phyloP scores from a whole-genome alignment of 2,888 invertebrate genomes.

The Clusia tigrina region DNA sequence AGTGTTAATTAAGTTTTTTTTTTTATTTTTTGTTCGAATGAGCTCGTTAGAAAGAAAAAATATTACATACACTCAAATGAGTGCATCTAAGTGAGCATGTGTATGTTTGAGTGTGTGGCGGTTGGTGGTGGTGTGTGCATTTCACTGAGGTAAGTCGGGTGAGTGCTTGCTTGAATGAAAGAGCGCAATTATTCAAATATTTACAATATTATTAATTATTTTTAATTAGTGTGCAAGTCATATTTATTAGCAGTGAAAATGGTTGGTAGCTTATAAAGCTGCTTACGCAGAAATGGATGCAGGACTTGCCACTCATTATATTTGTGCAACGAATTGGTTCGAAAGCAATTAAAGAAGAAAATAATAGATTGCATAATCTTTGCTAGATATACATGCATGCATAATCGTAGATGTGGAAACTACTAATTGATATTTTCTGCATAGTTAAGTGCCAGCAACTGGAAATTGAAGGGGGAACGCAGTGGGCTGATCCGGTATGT shows the following conservation, averaged over 20 bases:
- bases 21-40: constrained; percentile 37
- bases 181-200: constrained; percentile 34
- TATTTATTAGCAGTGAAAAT: constrained; percentile 12
- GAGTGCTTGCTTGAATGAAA: constrained; percentile 2
- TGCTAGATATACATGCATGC: too few relatives aligned
- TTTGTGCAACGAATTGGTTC: too few relatives aligned
- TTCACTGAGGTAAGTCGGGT: neutral
- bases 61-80: constrained; percentile 15
- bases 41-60: constrained; percentile 37
- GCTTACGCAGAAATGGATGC: too few relatives aligned
- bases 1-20: constrained; percentile 50
- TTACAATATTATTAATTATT: constrained; percentile 36
- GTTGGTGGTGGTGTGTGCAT: neutral
- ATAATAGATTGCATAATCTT: too few relatives aligned
- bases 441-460: too few relatives aligned
- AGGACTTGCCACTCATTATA: too few relatives aligned
- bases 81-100: neutral
- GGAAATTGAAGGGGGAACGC: too few relatives aligned
- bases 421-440: too few relatives aligned
- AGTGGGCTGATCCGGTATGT: too few relatives aligned
- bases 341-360: too few relatives aligned
- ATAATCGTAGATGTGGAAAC: too few relatives aligned
- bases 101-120: neutral
- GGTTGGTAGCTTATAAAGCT: too few relatives aligned
- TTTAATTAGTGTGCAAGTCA: constrained; percentile 35